Base-by-base conservation (phyloP, 1,140 invertebrate genomes). In the Caenorhabditis briggsae region DNA sequence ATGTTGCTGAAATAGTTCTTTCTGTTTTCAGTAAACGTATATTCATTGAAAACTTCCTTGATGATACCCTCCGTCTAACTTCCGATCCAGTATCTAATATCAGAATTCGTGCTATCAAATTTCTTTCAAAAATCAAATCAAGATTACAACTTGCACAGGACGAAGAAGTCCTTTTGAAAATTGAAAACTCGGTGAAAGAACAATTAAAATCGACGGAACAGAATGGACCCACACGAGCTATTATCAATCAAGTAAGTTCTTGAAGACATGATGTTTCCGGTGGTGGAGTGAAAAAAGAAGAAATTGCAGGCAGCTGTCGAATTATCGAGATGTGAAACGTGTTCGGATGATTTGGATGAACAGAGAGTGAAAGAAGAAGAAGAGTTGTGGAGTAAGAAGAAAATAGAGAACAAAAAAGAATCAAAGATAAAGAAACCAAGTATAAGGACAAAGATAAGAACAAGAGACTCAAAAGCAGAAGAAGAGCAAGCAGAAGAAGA, bases 41-140 rank as follows among this genome's bases (percentile, higher is more conserved):
- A 85, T 94, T 94, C 89, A 93, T 93, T 88, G 92, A 93, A 82
- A 85, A 93, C 84, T 93, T 93, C 83, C 93, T 93, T 89, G 90
- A 91, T 64, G 88, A 89, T 82, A 86, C 93, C 23, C 87, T 94
- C 59, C 90, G 91, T 83, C 85, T 94, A 83, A 90, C 91, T 23
- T 89, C 89, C 16, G 93, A 93, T 88, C 88, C 89, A 78, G 93
- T 94, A 82, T 91, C 93, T 41, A 93, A 94, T 89, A 92, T 94
- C 64, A 91, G 93, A 83, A 88, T 93, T 53, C 90, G 92, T 85
- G 89, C 93, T 83, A 93, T 93, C 89, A 90, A 91, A 84, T 87
- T 93, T 70, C 89, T 94, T 85, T 91, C 93, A n/a, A 89, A 89
- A 46, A 90, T 94, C 82, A 93, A 94, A 89, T 84, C 88, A 56